Evolutionary conservation across 2,888 invertebrate genomes (phyloP).

Genomic region (Parochlus steinenii): DNA sequence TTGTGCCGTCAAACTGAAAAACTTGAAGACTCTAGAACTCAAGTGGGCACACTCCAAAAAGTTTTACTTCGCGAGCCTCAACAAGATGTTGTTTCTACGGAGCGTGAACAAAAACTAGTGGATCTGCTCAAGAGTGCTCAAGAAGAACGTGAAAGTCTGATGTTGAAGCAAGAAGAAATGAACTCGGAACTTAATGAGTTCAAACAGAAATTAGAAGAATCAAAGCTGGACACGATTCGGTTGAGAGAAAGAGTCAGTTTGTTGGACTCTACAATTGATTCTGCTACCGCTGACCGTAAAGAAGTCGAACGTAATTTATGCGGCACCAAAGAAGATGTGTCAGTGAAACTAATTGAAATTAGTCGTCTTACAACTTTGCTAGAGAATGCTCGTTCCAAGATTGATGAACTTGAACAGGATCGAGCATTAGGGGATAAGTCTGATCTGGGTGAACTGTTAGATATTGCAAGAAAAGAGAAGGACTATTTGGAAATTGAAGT

Average conservation of each 20-base stretch:
- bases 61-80: conserved; percentile 55
- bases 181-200: conserved; percentile 50
- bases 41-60: conserved; percentile 71
- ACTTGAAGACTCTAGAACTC: conserved; percentile 65
- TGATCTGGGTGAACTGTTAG: conserved; percentile 52
- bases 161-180: conserved; percentile 63
- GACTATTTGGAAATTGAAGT: conserved; percentile 52
- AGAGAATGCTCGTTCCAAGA: conserved; percentile 72
- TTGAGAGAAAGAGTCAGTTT: conserved; percentile 51
- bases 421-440: conserved; percentile 49
- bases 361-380: conserved; percentile 57
- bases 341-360: conserved; percentile 63
- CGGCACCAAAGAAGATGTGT: conserved; percentile 54
- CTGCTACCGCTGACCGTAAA: conserved; percentile 54
- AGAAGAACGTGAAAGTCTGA: conserved; percentile 56
- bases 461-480: conserved; percentile 52
- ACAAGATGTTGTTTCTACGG: conserved; percentile 49
- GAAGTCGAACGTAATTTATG: conserved; percentile 56
- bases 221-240: conserved; percentile 45
- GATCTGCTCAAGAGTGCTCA: conserved; percentile 71
- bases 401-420: conserved; percentile 51
- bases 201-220: conserved; percentile 40
- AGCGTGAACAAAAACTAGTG: conserved; percentile 64
- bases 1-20: conserved; percentile 84
- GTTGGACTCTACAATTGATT: conserved; percentile 57